phyloP scores from a whole-genome alignment of 2,888 invertebrate genomes.

The Gymnoscelis rufifasciata region DNA sequence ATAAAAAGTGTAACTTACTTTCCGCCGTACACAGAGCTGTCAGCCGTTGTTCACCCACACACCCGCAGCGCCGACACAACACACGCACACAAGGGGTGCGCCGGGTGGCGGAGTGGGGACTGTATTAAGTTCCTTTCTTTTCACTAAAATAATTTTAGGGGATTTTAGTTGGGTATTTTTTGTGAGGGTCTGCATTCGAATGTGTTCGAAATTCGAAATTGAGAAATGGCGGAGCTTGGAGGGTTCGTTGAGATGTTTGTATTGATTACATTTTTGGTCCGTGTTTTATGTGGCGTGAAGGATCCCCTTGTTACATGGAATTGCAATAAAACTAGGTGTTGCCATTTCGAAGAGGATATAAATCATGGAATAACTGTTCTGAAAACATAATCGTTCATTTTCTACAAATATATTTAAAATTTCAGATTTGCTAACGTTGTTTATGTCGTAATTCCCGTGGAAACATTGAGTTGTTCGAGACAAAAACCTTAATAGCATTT shows the following conservation, averaged over 20 bases:
- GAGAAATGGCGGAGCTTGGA: constrained; percentile 66
- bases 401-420: too few species aligned
- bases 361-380: too few species aligned
- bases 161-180: constrained; percentile 77
- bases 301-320: background rate
- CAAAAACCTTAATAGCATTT: too few species aligned
- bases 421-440: too few species aligned
- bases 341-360: background rate
- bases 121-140: constrained; percentile 80
- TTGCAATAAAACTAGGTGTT: background rate
- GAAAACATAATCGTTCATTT: too few species aligned
- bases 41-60: constrained; percentile 68
- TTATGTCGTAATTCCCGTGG: too few species aligned
- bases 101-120: constrained; percentile 68
- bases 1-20: constrained; percentile 36
- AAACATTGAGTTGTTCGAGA: too few species aligned
- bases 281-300: constrained; percentile 32
- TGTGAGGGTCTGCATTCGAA: constrained; percentile 56
- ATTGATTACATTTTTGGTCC: constrained; percentile 33
- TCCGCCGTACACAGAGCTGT: constrained; percentile 50
- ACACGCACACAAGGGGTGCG: constrained; percentile 59
- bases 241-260: constrained; percentile 55
- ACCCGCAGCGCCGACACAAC: constrained; percentile 23
- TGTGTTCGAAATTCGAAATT: constrained; percentile 52
- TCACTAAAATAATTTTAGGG: constrained; percentile 80